These are phyloP conservation scores for Sparus aurata DNA, from an alignment of 2,797 vertebrate species.

Conservation along the genomic window DNA sequence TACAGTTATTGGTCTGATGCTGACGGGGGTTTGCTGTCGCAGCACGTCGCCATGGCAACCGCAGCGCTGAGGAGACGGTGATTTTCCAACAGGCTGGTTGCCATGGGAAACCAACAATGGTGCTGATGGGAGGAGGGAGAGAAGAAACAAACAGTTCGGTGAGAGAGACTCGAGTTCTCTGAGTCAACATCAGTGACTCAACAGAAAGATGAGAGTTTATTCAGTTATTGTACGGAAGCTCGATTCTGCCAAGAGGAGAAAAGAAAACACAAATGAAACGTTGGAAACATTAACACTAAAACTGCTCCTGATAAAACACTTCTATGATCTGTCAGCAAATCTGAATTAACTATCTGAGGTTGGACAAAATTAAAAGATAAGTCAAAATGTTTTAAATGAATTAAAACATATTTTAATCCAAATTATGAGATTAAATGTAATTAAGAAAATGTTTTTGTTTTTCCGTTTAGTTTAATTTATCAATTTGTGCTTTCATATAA, in stretches of 20 bases:
- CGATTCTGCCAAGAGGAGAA: no score
- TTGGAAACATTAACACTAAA: not conserved
- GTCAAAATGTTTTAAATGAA: no score
- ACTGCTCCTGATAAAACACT: no score
- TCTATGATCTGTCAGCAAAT: no score
- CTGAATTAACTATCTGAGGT: no score
- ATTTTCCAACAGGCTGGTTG: constrained; percentile 75
- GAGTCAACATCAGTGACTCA: not conserved
- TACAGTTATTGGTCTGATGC: constrained; percentile 55
- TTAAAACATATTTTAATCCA: no score
- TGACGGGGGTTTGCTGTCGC: constrained; percentile 81
- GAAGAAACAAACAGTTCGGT: not conserved
- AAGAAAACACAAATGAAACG: not conserved
- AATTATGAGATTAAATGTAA: no score
- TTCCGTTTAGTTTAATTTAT: no score
- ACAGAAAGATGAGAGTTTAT: not conserved
- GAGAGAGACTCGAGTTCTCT: no score
- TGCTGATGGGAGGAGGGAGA: constrained; percentile 22
- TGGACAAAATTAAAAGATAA: no score
- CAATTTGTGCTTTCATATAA: no score
- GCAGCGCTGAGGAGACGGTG: constrained; percentile 72
- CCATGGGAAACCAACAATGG: constrained; percentile 79
- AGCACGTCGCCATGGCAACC: constrained; percentile 84
- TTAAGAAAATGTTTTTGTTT: no score
- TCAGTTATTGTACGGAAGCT: not conserved